phyloP scores from a whole-genome alignment of 2,797 vertebrate genomes.

The Cercopithecus petaurista region DNA sequence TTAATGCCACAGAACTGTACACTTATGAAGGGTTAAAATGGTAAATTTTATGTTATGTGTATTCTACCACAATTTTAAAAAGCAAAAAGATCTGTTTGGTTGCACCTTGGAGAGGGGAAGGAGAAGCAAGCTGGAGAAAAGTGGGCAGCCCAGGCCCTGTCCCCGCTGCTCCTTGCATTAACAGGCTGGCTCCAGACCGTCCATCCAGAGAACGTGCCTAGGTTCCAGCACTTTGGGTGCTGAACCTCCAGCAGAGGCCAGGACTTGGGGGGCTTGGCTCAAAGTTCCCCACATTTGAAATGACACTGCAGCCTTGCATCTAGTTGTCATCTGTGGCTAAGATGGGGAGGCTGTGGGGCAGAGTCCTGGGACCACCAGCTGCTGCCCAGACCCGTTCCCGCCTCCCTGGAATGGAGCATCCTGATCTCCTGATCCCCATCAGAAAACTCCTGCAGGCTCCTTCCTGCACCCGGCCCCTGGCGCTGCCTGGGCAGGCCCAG shows the following conservation, averaged over 20 bases:
- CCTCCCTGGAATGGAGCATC: not conserved
- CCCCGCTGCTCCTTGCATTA: not conserved
- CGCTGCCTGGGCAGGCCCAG: conserved; percentile 64
- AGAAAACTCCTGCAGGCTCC: not conserved
- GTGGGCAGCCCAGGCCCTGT: not conserved
- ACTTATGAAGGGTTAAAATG: not conserved
- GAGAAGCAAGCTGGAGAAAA: too few relatives aligned
- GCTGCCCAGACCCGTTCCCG: not conserved
- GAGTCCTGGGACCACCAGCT: conserved; percentile 24
- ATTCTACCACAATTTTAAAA: not conserved
- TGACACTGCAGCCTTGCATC: accelerated
- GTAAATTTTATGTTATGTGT: not conserved
- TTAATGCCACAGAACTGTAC: not conserved
- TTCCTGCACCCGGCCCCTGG: conserved; percentile 9
- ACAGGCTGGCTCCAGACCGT: not conserved
- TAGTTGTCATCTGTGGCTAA: not conserved
- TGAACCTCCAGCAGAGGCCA: not conserved
- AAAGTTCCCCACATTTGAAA: not conserved
- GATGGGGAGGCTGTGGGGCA: not conserved
- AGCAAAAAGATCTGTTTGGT: not conserved
- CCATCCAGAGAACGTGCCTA: not conserved
- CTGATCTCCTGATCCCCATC: not conserved
- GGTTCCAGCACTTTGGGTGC: not conserved
- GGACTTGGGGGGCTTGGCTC: not conserved
- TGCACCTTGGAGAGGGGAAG: not conserved